These are phyloP conservation scores for Caenorhabditis imperialis DNA, from an alignment of 2,888 invertebrate species.

Conservation along the genomic window DNA sequence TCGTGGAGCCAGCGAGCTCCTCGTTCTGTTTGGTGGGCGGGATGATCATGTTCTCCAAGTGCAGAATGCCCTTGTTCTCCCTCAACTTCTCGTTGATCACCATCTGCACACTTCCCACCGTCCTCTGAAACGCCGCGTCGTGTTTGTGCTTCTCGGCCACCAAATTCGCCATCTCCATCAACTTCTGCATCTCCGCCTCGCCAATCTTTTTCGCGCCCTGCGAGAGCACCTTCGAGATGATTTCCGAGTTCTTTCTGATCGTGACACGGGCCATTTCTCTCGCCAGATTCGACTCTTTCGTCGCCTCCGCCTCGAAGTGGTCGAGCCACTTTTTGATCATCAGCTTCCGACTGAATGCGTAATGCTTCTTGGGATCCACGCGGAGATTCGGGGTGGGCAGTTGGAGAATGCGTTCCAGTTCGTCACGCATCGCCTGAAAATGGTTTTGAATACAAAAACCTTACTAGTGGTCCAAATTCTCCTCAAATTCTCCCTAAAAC, in stretches of 20 bases:
- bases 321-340: conserved; percentile 55
- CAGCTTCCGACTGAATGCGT: conserved; percentile 47
- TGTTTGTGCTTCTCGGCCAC: conserved; percentile 10
- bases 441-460: too few relatives aligned
- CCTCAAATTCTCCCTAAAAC: too few relatives aligned
- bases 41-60: neutral
- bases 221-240: neutral
- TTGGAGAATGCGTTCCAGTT: conserved; percentile 52
- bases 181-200: neutral
- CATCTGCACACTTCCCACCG: conserved; percentile 7
- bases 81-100: neutral
- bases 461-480: too few relatives aligned
- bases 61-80: neutral
- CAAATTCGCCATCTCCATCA: neutral
- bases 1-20: neutral
- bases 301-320: conserved; percentile 37
- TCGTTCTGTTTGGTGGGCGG: conserved; percentile 18
- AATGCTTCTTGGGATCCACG: conserved; percentile 10
- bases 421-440: conserved; percentile 50
- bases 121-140: conserved; percentile 6
- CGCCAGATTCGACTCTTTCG: conserved; percentile 14
- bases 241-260: conserved; percentile 9
- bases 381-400: conserved; percentile 47
- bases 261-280: conserved; percentile 34
- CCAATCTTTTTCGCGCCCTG: neutral